Percentiles rank a stretch among this genome's conserved stretches.
Conservation (phyloP, 2,888 invertebrate species). For the Choreutis nemorana region DNA sequence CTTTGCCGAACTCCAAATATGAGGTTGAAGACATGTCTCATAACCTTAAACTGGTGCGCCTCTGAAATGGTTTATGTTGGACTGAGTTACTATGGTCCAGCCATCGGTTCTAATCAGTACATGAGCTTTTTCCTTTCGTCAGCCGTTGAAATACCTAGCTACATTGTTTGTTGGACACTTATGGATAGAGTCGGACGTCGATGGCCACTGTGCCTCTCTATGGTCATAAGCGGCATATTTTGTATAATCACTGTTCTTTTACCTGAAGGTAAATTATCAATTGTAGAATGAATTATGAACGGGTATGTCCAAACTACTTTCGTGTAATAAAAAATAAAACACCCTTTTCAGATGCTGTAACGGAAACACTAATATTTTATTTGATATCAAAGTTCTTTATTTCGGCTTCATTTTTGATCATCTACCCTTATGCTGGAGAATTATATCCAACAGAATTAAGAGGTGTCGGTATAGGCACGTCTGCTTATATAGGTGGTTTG, state of each 20-base stretch:
- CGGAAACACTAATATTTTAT: constrained; percentile 77
- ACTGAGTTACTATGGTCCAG: constrained; percentile 89
- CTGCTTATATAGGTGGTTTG: constrained; percentile 89
- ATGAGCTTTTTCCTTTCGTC: constrained; percentile 89
- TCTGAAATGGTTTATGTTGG: constrained; percentile 94
- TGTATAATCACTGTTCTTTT: constrained; percentile 86
- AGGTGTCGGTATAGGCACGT: constrained; percentile 89
- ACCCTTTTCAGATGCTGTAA: constrained; percentile 72
- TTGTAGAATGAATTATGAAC: too few relatives aligned
- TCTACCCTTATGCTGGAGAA: constrained; percentile 93
- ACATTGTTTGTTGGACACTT: constrained; percentile 85
- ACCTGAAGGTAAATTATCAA: constrained; percentile 73
- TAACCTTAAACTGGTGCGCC: constrained; percentile 91
- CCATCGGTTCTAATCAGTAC: constrained; percentile 87
- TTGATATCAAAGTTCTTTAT: constrained; percentile 87
- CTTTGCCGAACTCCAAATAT: constrained; percentile 87
- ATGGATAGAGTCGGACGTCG: constrained; percentile 89
- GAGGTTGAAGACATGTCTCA: constrained; percentile 84
- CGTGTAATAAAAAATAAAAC: constrained; percentile 4
- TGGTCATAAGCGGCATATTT: constrained; percentile 85
- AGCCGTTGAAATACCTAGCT: constrained; percentile 88
- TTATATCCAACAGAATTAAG: constrained; percentile 89
- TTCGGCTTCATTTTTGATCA: constrained; percentile 89
- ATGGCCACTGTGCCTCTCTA: constrained; percentile 87
- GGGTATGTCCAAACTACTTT: too few relatives aligned